A percentile compares a stretch with the other conserved stretches of the same genome.
phyloP scores from a whole-genome alignment of 1,140 invertebrate species.

The Brachionus paranguensis region DNA sequence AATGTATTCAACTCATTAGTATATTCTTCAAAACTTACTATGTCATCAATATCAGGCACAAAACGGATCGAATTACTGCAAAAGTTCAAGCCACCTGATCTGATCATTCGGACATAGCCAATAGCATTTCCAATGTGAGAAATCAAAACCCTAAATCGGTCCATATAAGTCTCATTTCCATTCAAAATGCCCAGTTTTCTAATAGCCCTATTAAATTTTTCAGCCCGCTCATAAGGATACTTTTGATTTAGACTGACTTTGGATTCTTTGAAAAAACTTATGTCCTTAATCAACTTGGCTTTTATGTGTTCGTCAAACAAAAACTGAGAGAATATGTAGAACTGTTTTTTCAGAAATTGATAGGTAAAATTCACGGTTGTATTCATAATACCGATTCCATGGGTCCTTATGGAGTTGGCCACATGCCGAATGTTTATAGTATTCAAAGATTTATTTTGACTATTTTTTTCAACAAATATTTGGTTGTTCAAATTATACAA shows the following conservation, averaged over 20 bases:
- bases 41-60: conserved; percentile 73
- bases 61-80: conserved; percentile 83
- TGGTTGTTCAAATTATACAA: conserved; percentile 95
- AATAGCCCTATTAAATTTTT: conserved; percentile 88
- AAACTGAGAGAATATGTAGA: conserved; percentile 92
- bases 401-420: conserved; percentile 92
- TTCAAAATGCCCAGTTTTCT: conserved; percentile 75
- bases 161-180: conserved; percentile 74
- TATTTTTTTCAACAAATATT: conserved; percentile 84
- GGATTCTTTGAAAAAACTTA: conserved; percentile 65
- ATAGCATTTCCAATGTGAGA: conserved; percentile 93
- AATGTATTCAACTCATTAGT: conserved; percentile 59
- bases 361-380: conserved; percentile 73
- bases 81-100: conserved; percentile 84
- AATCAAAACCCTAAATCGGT: conserved; percentile 83
- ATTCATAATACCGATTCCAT: conserved; percentile 94
- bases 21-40: conserved; percentile 62
- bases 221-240: conserved; percentile 78
- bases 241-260: conserved; percentile 59
- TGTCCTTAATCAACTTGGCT: conserved; percentile 82
- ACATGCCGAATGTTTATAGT: conserved; percentile 91
- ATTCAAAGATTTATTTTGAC: conserved; percentile 87
- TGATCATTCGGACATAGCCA: conserved; percentile 87
- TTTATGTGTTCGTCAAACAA: conserved; percentile 97
- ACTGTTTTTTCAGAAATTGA: conserved; percentile 87